These are phyloP conservation scores for Nomada lathburiana DNA, from an alignment of 2,888 invertebrate species.

Conservation along the genomic window DNA sequence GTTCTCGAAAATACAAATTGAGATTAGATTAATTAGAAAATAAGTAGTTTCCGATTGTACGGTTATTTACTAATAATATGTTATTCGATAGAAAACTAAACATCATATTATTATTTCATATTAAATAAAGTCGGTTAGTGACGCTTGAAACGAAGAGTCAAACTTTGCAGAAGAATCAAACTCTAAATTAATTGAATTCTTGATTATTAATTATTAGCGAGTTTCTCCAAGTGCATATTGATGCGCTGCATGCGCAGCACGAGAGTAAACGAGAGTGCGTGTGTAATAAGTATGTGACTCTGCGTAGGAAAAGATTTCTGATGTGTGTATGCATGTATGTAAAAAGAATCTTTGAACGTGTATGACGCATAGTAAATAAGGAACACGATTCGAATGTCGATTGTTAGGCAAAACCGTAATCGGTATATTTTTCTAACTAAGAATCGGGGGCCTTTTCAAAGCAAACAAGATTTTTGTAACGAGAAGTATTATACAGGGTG, in stretches of 20 bases:
- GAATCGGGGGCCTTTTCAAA: slow-evolving; percentile 34
- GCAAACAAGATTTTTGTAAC: slow-evolving; percentile 36
- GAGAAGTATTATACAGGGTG: slow-evolving; percentile 38
- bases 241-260: neutral
- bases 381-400: slow-evolving; percentile 32
- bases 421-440: slow-evolving; percentile 59
- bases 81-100: neutral
- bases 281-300: neutral
- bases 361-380: slow-evolving; percentile 24
- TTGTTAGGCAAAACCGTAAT: slow-evolving; percentile 21
- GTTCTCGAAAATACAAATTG: neutral
- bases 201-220: slow-evolving; percentile 32
- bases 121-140: neutral
- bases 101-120: neutral
- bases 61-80: neutral
- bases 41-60: neutral
- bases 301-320: neutral
- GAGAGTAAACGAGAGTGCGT: neutral
- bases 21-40: neutral
- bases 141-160: slow-evolving; percentile 37
- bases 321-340: slow-evolving; percentile 5
- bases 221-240: slow-evolving; percentile 32
- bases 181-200: slow-evolving; percentile 48
- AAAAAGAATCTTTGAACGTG: slow-evolving; percentile 20
- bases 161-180: slow-evolving; percentile 34